Evolutionary conservation across 2,797 vertebrate species (phyloP).

Genomic region (Rhadinocentrus ornatus): DNA sequence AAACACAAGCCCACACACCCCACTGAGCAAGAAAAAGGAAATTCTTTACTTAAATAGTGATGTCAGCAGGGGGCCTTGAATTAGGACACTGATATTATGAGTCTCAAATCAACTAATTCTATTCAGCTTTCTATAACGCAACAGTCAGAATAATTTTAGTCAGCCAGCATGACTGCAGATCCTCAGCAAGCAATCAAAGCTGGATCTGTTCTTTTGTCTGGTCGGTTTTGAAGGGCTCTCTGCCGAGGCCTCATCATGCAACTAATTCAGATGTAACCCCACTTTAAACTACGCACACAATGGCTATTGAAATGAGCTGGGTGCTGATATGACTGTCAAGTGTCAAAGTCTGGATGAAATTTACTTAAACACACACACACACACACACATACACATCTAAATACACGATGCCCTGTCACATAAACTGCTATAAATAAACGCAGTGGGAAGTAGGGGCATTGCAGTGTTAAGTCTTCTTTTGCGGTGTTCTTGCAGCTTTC

Average conservation of each 20-base stretch:
- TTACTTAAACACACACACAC: constrained; percentile 26
- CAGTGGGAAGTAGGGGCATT: constrained; percentile 1
- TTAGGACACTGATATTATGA: constrained; percentile 18
- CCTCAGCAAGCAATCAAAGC: constrained; percentile 66
- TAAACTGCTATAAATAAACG: constrained; percentile 25
- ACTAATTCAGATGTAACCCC: constrained; percentile 77
- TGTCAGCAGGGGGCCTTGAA: constrained; percentile 3
- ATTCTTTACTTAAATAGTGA: constrained; percentile 14
- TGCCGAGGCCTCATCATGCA: constrained; percentile 69
- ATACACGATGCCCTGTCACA: constrained; percentile 12
- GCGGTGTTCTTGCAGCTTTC: not conserved
- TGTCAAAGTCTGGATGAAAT: constrained; percentile 56
- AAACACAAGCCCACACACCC: constrained; percentile 7
- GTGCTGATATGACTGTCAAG: constrained; percentile 58
- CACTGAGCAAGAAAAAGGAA: not conserved
- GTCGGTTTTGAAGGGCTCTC: constrained; percentile 71
- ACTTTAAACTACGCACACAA: constrained; percentile 74
- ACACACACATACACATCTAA: not conserved
- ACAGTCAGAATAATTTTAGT: constrained; percentile 54
- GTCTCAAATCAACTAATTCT: constrained; percentile 33
- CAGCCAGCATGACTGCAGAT: constrained; percentile 51
- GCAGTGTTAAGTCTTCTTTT: constrained; percentile 2
- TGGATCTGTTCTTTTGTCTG: constrained; percentile 69
- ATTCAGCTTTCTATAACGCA: constrained; percentile 34
- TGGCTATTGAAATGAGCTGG: constrained; percentile 71